These are phyloP conservation scores for Fulica atra DNA, from an alignment of 2,113 vertebrate genomes.

Conservation along the genomic window DNA sequence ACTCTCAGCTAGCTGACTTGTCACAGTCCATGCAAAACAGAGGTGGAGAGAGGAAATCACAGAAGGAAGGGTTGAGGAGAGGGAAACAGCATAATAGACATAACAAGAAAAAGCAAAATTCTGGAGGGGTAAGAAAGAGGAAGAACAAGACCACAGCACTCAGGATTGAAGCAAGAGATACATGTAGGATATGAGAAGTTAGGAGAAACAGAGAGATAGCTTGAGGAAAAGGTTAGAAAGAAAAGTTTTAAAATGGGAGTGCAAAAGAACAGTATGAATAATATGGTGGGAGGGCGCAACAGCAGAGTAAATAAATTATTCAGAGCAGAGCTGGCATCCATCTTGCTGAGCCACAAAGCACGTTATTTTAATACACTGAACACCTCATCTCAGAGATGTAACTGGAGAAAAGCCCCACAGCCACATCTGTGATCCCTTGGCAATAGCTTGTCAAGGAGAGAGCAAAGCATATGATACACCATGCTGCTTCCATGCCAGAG, in stretches of 20 bases:
- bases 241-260: not conserved
- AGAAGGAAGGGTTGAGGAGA: not conserved
- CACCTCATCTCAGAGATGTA: not conserved
- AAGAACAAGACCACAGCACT: accelerated
- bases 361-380: not conserved
- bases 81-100: not conserved
- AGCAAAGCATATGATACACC: not conserved
- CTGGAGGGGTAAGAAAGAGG: not conserved
- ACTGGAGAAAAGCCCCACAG: not conserved
- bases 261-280: not conserved
- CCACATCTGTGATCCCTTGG: not conserved
- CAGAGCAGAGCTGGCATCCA: not conserved
- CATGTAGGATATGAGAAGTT: not conserved
- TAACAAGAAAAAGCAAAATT: not conserved
- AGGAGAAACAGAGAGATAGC: not conserved
- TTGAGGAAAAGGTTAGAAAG: not conserved
- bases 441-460: not conserved
- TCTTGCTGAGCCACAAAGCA: not conserved
- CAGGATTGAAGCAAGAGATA: not conserved
- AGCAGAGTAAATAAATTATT: not conserved
- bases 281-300: not conserved
- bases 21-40: not conserved
- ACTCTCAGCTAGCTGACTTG: not conserved
- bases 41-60: not conserved
- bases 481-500: not conserved